Base-by-base conservation (phyloP, 2,113 vertebrate genomes). In the Neolamprologus variostigma region DNA sequence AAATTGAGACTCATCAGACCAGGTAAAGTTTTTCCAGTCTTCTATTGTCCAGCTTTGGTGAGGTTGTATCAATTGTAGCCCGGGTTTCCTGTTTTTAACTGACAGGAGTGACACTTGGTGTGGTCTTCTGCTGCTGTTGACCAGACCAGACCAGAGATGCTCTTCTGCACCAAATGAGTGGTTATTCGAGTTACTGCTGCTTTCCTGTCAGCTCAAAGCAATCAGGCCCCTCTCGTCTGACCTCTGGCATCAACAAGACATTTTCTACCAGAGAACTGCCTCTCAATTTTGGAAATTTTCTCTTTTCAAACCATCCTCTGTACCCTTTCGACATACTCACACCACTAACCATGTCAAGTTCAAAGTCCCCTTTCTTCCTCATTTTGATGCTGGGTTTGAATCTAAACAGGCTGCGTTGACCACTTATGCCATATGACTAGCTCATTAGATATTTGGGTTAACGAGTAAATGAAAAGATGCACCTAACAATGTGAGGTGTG, bases 361-460 rank as follows among this genome's bases (percentile, higher is more conserved):
- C 19, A 37, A 66, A 66, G 10, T 37, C 1, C 33, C 6, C 61
- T 63, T 63, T 63, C 59, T 33, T 63, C 59, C 5, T 63, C 3
- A 63, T 61, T 61, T 61, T 61, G 59, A 33, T 61, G 16, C 59
- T 17, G 5, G 14, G 33, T 66, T 37, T 66, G 17, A 66, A 66
- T 17, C 5, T 21, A 7, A 66, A 6, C 61, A 37, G 19, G 61
- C 10, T 3, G 2, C 0, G 4, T 37, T 66, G 61, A 37, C 61
- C 61, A 66, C 2, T 35, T 8, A n/a, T 66, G 1, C 1, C 11
- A 68, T 37, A 2, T 68, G 63, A 68, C 7, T 68, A 13, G 19
- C 19, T 68, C 33, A 68, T 68, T 68, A 35, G 59, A 63, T 63
- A 63, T 63, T 63, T 63, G 31, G 31, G 0, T 63, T 63, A 35